These are phyloP conservation scores for Lutjanus erythropterus DNA, from an alignment of 2,113 vertebrate genomes.

Conservation along the genomic window DNA sequence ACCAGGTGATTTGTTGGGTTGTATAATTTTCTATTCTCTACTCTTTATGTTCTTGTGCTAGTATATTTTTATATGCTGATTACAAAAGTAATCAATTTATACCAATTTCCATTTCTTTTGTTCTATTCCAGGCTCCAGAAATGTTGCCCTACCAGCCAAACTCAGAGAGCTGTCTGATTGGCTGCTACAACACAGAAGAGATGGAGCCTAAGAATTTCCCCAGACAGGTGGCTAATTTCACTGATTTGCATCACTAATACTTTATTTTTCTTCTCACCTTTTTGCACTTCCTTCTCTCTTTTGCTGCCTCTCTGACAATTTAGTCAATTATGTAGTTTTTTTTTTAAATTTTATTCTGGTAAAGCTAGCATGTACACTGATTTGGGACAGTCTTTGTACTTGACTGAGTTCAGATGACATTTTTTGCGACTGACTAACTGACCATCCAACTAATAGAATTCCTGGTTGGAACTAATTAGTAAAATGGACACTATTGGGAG, in stretches of 20 bases:
- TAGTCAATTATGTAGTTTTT: background rate
- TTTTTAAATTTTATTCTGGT: background rate
- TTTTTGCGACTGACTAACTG: no score
- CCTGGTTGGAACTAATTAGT: no score
- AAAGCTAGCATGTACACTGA: background rate
- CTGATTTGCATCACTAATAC: background rate
- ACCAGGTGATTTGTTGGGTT: slow-evolving; percentile 56
- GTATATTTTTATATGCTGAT: background rate
- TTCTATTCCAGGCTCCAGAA: slow-evolving; percentile 60
- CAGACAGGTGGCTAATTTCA: slow-evolving; percentile 64
- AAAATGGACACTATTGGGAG: no score
- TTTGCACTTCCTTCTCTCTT: background rate
- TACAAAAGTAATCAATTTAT: background rate
- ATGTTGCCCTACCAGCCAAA: slow-evolving; percentile 72
- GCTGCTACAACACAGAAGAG: slow-evolving; percentile 73
- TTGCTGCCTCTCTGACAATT: background rate
- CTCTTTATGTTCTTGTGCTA: background rate
- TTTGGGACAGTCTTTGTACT: no score
- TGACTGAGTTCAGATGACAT: no score
- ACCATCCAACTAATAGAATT: no score
- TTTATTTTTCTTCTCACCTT: no score
- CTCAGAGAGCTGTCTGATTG: slow-evolving; percentile 79
- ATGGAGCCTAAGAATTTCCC: slow-evolving; percentile 54
- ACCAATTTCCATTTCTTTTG: background rate
- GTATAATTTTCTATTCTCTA: background rate